A percentile compares a stretch with the other conserved stretches of the same genome.
These are phyloP conservation scores for Brachynemurus nebulosus DNA, from an alignment of 2,888 invertebrate species.

Conservation along the genomic window DNA sequence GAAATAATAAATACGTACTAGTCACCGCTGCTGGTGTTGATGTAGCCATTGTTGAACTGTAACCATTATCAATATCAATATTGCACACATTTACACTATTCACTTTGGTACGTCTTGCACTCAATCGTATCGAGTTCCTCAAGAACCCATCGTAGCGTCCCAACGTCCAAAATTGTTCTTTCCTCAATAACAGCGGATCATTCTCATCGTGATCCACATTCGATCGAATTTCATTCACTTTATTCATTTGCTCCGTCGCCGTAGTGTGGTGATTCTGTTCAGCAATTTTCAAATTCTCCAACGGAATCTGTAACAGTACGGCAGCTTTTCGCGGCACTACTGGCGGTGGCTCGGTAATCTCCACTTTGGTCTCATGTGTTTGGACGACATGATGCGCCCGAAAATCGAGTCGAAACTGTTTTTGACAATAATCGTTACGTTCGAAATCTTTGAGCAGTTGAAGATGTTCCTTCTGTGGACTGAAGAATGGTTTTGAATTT, in stretches of 20 bases:
- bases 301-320: constrained; percentile 42
- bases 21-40: no score
- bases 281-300: neutral
- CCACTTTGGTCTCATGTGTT: constrained; percentile 19
- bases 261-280: no score
- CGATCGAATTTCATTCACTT: neutral
- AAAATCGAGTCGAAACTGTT: constrained; percentile 14
- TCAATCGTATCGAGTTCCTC: constrained; percentile 26
- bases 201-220: neutral
- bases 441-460: neutral
- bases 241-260: neutral
- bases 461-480: neutral
- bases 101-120: constrained; percentile 11
- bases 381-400: constrained; percentile 16
- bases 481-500: neutral
- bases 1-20: no score
- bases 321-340: constrained; percentile 48
- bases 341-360: constrained; percentile 30
- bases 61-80: no score
- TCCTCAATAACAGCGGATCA: neutral
- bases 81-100: no score
- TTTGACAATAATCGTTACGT: neutral
- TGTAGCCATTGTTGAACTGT: no score
- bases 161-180: constrained; percentile 1
- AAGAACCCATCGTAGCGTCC: constrained; percentile 22